phyloP scores from a whole-genome alignment of 30 jellyfish, hydroid and myxozoan genomes.

The Hydractinia symbiolongicarpus region DNA sequence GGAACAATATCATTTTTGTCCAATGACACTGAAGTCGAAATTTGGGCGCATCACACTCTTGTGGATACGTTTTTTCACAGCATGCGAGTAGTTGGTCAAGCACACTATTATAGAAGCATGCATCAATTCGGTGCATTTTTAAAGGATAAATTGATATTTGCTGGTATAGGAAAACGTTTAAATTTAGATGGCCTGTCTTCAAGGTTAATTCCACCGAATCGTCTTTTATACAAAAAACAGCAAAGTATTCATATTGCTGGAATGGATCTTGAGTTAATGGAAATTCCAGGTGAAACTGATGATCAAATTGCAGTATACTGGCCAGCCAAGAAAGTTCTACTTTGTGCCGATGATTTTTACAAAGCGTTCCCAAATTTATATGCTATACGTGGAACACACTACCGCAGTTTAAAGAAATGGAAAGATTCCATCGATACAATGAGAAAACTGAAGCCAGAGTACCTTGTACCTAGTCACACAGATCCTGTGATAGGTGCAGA shows the following conservation, averaged over 20 bases:
- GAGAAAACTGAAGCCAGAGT: conserved; percentile 15
- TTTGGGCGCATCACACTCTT: conserved; percentile 26
- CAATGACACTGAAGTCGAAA: background rate
- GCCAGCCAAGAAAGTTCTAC: conserved; percentile 10
- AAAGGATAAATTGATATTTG: background rate
- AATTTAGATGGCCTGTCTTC: background rate
- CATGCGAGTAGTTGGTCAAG: background rate
- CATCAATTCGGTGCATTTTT: conserved; percentile 19
- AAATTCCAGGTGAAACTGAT: conserved; percentile 24
- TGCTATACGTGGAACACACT: conserved; percentile 27
- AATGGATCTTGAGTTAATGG: conserved; percentile 2
- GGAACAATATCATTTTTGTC: conserved; percentile 3
- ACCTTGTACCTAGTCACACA: conserved; percentile 13
- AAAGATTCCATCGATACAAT: conserved; percentile 12
- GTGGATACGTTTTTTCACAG: background rate
- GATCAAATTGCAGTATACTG: conserved; percentile 15
- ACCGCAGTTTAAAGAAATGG: conserved; percentile 18
- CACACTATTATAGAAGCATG: conserved; percentile 6
- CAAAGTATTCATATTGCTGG: conserved; percentile 20
- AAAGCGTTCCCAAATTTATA: conserved; percentile 23
- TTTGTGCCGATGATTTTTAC: conserved; percentile 15
- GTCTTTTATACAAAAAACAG: background rate
- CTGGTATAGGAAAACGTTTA: conserved; percentile 15
- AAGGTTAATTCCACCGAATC: background rate
- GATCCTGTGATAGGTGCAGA: conserved; percentile 4